Evolutionary conservation across 2,113 vertebrate genomes (phyloP).

Genomic region (Tinamus guttatus): DNA sequence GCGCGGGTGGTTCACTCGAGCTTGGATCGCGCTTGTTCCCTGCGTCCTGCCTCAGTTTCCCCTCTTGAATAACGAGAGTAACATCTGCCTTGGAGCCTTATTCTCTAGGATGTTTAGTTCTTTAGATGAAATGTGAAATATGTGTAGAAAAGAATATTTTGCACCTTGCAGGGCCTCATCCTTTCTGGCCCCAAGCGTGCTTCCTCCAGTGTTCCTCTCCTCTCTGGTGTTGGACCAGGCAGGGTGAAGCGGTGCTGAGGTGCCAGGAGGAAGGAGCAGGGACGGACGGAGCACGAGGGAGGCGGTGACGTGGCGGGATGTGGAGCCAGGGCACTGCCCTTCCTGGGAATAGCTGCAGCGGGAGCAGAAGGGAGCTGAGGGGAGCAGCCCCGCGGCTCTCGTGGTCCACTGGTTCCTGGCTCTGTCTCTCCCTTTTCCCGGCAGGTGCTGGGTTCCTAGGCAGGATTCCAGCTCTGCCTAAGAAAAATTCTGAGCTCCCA

Average conservation of each 20-base stretch:
- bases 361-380: not conserved
- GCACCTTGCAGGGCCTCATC: not conserved
- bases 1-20: not conserved
- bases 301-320: not conserved
- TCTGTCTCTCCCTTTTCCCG: not conserved
- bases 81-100: not conserved
- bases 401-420: not conserved
- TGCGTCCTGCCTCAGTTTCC: not conserved
- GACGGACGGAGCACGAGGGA: not conserved
- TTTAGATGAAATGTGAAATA: not conserved
- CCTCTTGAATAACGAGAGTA: not conserved
- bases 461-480: not conserved
- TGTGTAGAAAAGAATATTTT: not conserved
- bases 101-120: not conserved
- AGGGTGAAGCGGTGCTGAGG: not conserved
- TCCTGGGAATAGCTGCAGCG: not conserved
- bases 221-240: not conserved
- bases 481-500: not conserved
- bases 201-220: not conserved
- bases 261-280: not conserved
- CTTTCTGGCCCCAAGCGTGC: not conserved
- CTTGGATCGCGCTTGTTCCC: not conserved
- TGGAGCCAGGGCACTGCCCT: not conserved
- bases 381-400: not conserved
- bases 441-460: not conserved